These are phyloP conservation scores for Mungos mungo DNA, from an alignment of 2,113 vertebrate species.

Conservation along the genomic window DNA sequence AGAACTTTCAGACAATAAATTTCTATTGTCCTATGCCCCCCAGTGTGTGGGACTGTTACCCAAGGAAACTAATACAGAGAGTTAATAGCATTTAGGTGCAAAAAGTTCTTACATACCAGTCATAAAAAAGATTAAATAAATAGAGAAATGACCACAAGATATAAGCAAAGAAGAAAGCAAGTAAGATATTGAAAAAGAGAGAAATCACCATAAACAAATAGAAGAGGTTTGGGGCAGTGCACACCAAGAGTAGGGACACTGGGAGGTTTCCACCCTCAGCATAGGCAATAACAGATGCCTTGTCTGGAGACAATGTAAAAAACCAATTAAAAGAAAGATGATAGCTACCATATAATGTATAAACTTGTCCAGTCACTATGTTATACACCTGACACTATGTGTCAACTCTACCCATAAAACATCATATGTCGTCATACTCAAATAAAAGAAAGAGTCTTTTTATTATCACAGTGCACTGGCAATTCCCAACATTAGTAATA, in stretches of 20 bases:
- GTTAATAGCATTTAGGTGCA: background rate
- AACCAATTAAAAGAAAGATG: background rate
- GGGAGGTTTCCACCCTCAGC: too few species aligned
- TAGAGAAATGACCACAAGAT: background rate
- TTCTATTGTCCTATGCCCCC: background rate
- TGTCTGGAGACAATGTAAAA: background rate
- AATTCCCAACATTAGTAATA: background rate
- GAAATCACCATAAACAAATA: background rate
- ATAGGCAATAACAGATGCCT: background rate
- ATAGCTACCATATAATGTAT: background rate
- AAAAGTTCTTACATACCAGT: background rate
- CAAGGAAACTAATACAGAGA: background rate
- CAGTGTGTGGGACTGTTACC: background rate
- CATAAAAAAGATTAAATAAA: background rate
- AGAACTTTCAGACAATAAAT: background rate
- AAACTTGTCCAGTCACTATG: background rate
- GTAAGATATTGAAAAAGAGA: background rate
- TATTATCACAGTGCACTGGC: background rate
- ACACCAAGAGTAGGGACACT: background rate
- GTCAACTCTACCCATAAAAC: background rate
- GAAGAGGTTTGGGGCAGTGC: background rate
- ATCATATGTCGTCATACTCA: too few species aligned
- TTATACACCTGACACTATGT: background rate
- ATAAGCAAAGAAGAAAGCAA: background rate
- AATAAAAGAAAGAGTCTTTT: background rate